Evolutionary conservation across 2,888 invertebrate genomes (phyloP).

Genomic region (Steinernema carpocapsae): DNA sequence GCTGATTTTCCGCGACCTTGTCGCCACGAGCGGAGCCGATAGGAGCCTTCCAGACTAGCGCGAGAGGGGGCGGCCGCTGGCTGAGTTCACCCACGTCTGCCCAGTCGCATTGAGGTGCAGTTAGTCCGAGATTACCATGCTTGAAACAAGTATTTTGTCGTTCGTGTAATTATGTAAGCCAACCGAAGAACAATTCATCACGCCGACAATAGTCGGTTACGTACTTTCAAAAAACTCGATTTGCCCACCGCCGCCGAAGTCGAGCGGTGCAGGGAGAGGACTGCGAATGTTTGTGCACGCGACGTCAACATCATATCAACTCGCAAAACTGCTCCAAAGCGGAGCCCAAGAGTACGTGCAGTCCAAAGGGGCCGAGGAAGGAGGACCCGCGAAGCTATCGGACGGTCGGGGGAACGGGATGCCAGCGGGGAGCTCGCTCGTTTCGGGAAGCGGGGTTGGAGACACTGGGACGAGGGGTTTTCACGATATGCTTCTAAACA

Average conservation of each 20-base stretch:
- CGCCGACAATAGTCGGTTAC: constrained; percentile 5
- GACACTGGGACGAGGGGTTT: background rate
- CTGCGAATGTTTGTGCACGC: constrained; percentile 18
- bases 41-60: background rate
- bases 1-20: constrained; percentile 6
- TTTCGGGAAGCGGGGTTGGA: too few species aligned
- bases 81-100: background rate
- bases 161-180: constrained; percentile 20
- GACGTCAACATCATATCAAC: constrained; percentile 9
- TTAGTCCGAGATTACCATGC: background rate
- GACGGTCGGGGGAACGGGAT: background rate
- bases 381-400: background rate
- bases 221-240: constrained; percentile 27
- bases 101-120: background rate
- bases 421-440: background rate
- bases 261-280: background rate
- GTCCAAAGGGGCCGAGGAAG: background rate
- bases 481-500: background rate
- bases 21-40: background rate
- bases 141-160: constrained; percentile 1
- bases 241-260: background rate
- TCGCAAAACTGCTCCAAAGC: background rate
- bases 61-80: background rate
- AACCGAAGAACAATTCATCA: background rate
- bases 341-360: background rate